phyloP scores from a whole-genome alignment of 2,797 vertebrate genomes.

The Spheniscus humboldti region DNA sequence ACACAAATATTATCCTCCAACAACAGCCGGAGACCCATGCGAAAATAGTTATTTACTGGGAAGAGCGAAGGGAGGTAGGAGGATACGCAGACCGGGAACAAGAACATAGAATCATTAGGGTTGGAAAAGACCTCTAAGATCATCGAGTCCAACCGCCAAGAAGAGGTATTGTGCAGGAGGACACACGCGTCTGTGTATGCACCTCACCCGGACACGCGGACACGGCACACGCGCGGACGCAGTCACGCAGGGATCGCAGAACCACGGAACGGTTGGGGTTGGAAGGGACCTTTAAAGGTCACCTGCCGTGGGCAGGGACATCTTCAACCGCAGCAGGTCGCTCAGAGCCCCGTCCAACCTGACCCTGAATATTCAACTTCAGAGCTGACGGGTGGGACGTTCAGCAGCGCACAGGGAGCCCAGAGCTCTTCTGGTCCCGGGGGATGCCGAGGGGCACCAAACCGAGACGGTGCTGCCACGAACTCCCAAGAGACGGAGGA shows the following conservation, averaged over 20 bases:
- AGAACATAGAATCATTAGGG: no score
- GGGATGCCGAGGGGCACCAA: neutral
- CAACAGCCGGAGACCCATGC: neutral
- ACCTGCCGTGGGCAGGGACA: neutral
- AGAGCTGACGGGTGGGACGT: neutral
- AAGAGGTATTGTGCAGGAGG: neutral
- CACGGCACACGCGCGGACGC: neutral
- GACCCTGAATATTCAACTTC: neutral
- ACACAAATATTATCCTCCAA: no score
- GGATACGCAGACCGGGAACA: neutral
- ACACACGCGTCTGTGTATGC: rapidly evolving
- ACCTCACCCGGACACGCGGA: neutral
- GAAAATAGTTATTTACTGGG: neutral
- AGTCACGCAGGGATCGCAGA: neutral
- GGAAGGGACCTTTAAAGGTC: neutral
- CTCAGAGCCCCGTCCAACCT: neutral
- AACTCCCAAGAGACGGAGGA: neutral
- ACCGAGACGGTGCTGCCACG: neutral
- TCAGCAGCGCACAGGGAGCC: neutral
- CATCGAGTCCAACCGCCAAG: no score
- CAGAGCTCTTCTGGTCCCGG: neutral
- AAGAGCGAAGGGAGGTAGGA: neutral
- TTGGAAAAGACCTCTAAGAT: no score
- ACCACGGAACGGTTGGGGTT: no score
- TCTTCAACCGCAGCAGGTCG: no score